phyloP scores from a whole-genome alignment of 2,797 vertebrate genomes.

The Poecilia picta region DNA sequence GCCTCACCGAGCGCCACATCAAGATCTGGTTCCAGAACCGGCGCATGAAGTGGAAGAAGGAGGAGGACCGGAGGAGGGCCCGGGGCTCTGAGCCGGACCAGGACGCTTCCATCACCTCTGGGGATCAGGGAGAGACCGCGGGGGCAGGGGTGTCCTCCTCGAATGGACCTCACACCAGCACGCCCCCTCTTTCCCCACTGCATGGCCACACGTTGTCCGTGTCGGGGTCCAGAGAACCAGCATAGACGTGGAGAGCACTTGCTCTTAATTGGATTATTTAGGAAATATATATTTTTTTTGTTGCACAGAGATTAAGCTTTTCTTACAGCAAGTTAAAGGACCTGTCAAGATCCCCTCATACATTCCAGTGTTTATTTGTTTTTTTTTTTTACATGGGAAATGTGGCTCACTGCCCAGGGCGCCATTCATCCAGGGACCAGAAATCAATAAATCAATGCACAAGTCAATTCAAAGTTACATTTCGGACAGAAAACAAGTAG shows the following conservation, averaged over 20 bases:
- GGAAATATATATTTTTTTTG: not conserved
- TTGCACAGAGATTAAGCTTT: not conserved
- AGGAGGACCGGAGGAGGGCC: conserved; percentile 91
- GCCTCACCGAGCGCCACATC: conserved; percentile 97
- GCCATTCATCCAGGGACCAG: not conserved
- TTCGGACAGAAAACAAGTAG: not conserved
- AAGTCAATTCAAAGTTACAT: not conserved
- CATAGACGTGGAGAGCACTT: not conserved
- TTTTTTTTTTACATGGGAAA: not conserved
- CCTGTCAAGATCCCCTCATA: not conserved
- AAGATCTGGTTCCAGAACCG: conserved; percentile 99
- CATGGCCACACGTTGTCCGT: conserved; percentile 52
- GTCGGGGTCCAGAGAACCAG: conserved; percentile 54
- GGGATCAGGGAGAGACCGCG: conserved; percentile 83
- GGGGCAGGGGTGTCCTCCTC: conserved; percentile 54
- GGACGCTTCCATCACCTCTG: conserved; percentile 91
- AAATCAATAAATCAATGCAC: not conserved
- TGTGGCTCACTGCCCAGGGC: not conserved
- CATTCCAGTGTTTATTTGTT: not conserved
- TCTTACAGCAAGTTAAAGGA: not conserved
- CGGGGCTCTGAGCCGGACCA: conserved; percentile 85
- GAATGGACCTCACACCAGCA: conserved; percentile 45
- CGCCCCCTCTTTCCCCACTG: conserved; percentile 76
- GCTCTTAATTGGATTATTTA: not conserved
- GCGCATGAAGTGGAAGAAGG: conserved; percentile 98